A percentile compares a stretch with the other conserved stretches of the same genome.
phyloP scores from a whole-genome alignment of 2,888 invertebrate species.

The Heliconius erato region DNA sequence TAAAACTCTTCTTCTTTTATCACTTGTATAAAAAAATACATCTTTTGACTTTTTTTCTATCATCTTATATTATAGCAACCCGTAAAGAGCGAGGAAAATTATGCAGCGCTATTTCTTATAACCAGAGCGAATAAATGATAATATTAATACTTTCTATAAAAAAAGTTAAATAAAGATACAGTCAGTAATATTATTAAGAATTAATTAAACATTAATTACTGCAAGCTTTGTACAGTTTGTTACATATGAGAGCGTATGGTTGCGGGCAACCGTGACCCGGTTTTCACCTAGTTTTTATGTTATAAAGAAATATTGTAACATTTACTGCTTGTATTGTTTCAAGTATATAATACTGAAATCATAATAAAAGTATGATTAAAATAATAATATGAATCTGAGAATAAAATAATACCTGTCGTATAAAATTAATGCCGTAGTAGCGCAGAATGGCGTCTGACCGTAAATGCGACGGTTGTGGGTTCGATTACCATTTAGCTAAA shows the following conservation, averaged over 20 bases:
- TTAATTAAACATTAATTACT: not conserved
- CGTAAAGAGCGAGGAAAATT: no score
- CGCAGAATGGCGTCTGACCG: no score
- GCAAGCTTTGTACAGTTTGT: not conserved
- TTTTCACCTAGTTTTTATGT: slow-evolving; percentile 17
- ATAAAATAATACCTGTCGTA: not conserved
- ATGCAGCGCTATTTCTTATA: no score
- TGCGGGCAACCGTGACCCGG: slow-evolving; percentile 18
- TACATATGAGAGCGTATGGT: slow-evolving; percentile 1
- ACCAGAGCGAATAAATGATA: no score
- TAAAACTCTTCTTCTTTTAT: not conserved
- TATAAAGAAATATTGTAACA: slow-evolving; percentile 9
- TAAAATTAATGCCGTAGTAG: no score
- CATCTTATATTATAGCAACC: no score
- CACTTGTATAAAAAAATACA: not conserved
- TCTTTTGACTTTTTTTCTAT: not conserved
- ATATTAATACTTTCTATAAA: not conserved
- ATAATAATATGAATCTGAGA: not conserved
- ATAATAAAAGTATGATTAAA: slow-evolving; percentile 3
- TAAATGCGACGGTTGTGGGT: no score
- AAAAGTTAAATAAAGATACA: not conserved
- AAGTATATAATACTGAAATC: not conserved
- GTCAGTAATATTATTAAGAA: not conserved
- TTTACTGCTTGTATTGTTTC: not conserved
- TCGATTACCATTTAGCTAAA: no score